Evolutionary conservation across 2,797 vertebrate genomes (phyloP).

Genomic region (Sylvia borin): DNA sequence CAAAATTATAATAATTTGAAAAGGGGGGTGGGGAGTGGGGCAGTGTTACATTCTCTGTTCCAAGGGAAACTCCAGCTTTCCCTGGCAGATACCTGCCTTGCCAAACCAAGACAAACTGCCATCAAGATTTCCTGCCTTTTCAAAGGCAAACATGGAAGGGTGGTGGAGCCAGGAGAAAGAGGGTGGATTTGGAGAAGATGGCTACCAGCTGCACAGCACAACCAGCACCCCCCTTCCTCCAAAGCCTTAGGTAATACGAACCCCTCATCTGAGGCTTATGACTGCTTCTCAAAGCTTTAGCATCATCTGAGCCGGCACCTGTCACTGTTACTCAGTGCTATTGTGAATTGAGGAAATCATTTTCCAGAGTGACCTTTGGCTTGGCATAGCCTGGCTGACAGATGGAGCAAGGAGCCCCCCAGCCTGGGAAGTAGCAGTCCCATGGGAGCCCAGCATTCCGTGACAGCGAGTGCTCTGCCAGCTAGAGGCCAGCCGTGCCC

Average conservation of each 20-base stretch:
- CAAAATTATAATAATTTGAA: too few relatives aligned
- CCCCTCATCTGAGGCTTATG: background rate
- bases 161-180: background rate
- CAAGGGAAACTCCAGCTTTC: too few relatives aligned
- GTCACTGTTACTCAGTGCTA: constrained; percentile 35
- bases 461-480: background rate
- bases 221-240: background rate
- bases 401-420: background rate
- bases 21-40: too few relatives aligned
- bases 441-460: fast-evolving
- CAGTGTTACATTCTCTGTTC: too few relatives aligned
- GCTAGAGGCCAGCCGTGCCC: background rate
- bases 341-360: background rate
- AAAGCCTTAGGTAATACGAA: background rate
- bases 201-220: background rate
- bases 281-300: background rate
- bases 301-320: constrained; percentile 19
- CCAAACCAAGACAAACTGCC: too few relatives aligned
- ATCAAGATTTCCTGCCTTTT: background rate
- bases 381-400: background rate
- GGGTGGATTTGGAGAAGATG: background rate
- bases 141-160: background rate
- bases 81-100: too few relatives aligned
- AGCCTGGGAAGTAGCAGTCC: background rate
- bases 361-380: constrained; percentile 28